Conservation (phyloP, 2,113 vertebrate genomes). For the Pelodiscus sinensis region DNA sequence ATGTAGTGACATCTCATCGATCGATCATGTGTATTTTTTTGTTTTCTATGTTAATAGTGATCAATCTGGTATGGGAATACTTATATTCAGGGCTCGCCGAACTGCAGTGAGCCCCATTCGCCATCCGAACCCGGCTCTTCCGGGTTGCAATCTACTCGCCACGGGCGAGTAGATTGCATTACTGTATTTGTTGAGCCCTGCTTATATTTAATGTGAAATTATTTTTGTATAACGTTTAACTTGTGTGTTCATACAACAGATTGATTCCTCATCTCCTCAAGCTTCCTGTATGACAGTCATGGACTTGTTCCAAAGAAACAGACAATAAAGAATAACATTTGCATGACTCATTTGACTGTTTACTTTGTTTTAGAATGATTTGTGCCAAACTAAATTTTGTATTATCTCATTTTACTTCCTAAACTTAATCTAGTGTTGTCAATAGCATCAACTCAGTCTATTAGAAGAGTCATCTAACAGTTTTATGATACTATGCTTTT, state of each 20-base stretch:
- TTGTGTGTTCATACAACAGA: background rate
- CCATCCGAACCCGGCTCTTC: no score
- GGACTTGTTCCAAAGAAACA: background rate
- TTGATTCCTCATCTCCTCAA: constrained; percentile 16
- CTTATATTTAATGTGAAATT: constrained; percentile 18
- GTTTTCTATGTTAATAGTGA: background rate
- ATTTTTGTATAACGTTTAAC: background rate
- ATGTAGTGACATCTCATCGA: no score
- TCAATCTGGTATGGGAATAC: background rate
- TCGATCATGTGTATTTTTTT: background rate
- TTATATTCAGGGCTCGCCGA: no score
- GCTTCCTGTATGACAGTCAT: constrained; percentile 12
- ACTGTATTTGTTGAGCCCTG: no score
- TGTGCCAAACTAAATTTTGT: rapidly evolving
- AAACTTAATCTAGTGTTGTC: rapidly evolving
- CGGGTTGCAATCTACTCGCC: no score
- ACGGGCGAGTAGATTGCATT: no score
- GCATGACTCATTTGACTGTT: background rate
- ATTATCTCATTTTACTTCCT: rapidly evolving
- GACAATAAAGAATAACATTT: constrained; percentile 56
- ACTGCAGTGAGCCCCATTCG: no score
- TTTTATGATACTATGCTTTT: background rate
- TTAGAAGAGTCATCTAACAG: no score
- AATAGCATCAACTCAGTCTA: rapidly evolving
- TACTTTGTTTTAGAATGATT: background rate